Conservation (phyloP, 2,888 invertebrate genomes). For the Tridacna crocea region DNA sequence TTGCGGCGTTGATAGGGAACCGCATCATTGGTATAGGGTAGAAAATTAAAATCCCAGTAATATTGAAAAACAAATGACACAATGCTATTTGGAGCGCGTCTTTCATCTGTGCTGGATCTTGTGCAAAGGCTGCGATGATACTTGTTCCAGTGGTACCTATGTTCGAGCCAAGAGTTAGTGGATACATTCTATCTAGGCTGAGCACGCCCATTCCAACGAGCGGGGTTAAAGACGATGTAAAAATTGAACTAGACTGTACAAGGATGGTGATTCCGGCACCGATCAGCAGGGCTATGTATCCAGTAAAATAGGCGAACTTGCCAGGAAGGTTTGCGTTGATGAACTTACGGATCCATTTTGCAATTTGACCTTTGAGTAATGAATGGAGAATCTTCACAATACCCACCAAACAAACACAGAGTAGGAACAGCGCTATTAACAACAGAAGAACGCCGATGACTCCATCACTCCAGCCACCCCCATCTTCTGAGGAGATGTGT, state of each 20-base stretch:
- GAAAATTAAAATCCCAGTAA: conserved; percentile 85
- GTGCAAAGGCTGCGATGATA: conserved; percentile 85
- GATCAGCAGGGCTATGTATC: conserved; percentile 86
- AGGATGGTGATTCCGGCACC: conserved; percentile 86
- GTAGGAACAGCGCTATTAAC: conserved; percentile 83
- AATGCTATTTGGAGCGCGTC: conserved; percentile 84
- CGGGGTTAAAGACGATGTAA: conserved; percentile 87
- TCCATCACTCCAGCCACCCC: conserved; percentile 71
- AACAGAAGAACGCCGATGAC: conserved; percentile 85
- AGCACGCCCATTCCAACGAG: conserved; percentile 86
- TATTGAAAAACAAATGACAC: conserved; percentile 83
- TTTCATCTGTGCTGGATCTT: conserved; percentile 79
- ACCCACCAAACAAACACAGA: conserved; percentile 85
- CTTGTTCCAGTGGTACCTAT: conserved; percentile 87
- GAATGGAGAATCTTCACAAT: conserved; percentile 85
- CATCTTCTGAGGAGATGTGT: conserved; percentile 23
- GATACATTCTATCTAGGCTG: conserved; percentile 86
- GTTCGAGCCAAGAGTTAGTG: conserved; percentile 86
- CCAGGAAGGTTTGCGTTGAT: conserved; percentile 82
- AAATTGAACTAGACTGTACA: conserved; percentile 86
- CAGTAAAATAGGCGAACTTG: conserved; percentile 84
- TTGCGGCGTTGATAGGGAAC: conserved; percentile 85
- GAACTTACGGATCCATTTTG: conserved; percentile 73
- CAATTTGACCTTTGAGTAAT: conserved; percentile 74
- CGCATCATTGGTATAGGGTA: conserved; percentile 86